Percentiles rank a stretch among this genome's conserved stretches.
Evolutionary conservation across 2,797 vertebrate genomes (phyloP).

Genomic region (Lycodopsis pacificus): DNA sequence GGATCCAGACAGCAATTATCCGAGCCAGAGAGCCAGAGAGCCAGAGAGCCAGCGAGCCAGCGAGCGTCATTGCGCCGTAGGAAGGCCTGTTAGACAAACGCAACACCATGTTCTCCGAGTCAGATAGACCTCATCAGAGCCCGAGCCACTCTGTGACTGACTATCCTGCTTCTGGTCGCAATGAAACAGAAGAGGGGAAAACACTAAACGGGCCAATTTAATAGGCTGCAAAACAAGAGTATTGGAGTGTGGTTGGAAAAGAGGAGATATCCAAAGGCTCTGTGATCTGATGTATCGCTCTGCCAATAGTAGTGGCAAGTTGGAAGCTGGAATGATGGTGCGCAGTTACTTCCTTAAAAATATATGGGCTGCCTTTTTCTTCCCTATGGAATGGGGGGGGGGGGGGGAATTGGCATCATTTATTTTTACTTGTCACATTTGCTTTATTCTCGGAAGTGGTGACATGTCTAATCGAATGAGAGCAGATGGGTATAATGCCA

Average conservation of each 20-base stretch:
- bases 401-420: background rate
- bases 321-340: slow-evolving; percentile 52
- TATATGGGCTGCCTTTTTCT: slow-evolving; percentile 24
- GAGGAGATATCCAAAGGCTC: slow-evolving; percentile 54
- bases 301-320: slow-evolving; percentile 59
- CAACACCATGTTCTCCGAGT: slow-evolving; percentile 61
- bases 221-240: slow-evolving; percentile 69
- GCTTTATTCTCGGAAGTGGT: slow-evolving; percentile 16
- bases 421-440: slow-evolving; percentile 12
- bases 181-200: slow-evolving; percentile 63
- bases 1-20: slow-evolving; percentile 74
- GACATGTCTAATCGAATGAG: slow-evolving; percentile 44
- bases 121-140: slow-evolving; percentile 63
- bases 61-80: slow-evolving; percentile 43
- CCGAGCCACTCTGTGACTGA: slow-evolving; percentile 43
- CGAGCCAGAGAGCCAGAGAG: slow-evolving; percentile 51
- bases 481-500: slow-evolving; percentile 19
- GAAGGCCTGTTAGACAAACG: slow-evolving; percentile 58
- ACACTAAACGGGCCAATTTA: slow-evolving; percentile 72
- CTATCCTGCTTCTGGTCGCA: slow-evolving; percentile 59
- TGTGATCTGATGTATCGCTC: slow-evolving; percentile 62
- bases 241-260: slow-evolving; percentile 60
- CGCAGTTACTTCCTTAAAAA: slow-evolving; percentile 48
- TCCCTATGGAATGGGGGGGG: slow-evolving; percentile 11
- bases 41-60: slow-evolving; percentile 24